Evolutionary conservation across 2,797 vertebrate genomes (phyloP), one percentile per base, ranked within the genome.

Genomic region (Sebastes glaucus): DNA sequence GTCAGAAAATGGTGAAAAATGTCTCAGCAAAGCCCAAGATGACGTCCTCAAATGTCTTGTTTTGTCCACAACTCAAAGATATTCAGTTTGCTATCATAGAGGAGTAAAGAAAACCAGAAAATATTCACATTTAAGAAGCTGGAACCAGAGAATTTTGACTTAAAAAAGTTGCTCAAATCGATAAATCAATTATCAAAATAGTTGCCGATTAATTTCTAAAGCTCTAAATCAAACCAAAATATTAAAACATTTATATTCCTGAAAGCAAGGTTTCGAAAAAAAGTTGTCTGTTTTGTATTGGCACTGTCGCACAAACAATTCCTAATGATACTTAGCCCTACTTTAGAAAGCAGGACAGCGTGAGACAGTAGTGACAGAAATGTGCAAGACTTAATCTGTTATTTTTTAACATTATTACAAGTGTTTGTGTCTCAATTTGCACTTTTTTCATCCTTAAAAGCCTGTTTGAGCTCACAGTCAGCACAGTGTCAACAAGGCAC

Each of bases 401-500:
- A 27, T 57, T 65, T 53, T 53, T 62, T 2, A 46, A 25, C 28
- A 60, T 32, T 57, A 28, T 49, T 55, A 27, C 23, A 55, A 56
- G 25, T 42, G 56, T 63, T 35, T 11, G 30, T 78, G 23, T 33
- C 4, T 30, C 49, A 49, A 61, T 70, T 77, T 59, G 10, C 25
- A 53, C 20, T 49, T 49, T 38, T 83, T 75, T 67, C 22, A 61
- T 33, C 30, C 13, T 59, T 71, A 65, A 80, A 66, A 71, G 49
- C 78, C 23, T 52, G 38, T 60, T 76, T 59, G 56, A 76, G 28
- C 23, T 67, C 65, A 62, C 56, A 61, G 61, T 66, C 80, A 66
- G 67, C 49, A 46, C 46, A 4, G 71, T 63, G 84, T 82, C 76
- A 89, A 76, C 67, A 70, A 76, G 42, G 77, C 56, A 33, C 62